Evolutionary conservation across 2,113 vertebrate genomes (phyloP).

Genomic region (Phaethornis superciliosus): DNA sequence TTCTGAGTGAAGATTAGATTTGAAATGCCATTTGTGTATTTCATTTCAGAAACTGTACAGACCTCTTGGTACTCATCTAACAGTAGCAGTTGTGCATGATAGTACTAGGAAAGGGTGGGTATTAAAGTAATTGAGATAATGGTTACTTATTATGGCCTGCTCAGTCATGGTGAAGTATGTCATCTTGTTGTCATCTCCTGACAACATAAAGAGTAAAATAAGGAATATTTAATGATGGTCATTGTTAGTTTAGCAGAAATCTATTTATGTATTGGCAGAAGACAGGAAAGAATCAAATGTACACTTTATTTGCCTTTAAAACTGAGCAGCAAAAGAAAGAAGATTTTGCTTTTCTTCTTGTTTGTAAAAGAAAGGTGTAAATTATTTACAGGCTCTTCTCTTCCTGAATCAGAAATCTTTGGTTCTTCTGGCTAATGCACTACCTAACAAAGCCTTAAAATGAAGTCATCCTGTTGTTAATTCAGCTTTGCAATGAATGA

Average conservation of each 20-base stretch:
- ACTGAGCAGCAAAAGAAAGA: not conserved
- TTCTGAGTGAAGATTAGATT: not conserved
- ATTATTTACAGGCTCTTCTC: not conserved
- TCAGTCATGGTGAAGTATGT: constrained; percentile 1
- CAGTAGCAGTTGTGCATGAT: not conserved
- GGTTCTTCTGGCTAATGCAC: not conserved
- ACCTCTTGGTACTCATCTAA: not conserved
- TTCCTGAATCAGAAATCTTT: not conserved
- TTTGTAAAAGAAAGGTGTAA: not conserved
- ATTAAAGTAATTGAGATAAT: constrained; percentile 20
- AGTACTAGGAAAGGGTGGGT: not conserved
- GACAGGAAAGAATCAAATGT: not conserved
- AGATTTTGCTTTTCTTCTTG: not conserved
- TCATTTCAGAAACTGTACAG: not conserved
- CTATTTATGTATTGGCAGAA: not conserved
- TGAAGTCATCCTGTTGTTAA: not conserved
- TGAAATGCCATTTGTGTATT: not conserved
- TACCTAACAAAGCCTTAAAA: not conserved
- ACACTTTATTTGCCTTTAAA: not conserved
- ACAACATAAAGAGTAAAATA: not conserved
- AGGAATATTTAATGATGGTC: not conserved
- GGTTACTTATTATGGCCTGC: constrained; percentile 19
- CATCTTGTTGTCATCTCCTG: constrained; percentile 36
- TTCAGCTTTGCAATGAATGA: not conserved
- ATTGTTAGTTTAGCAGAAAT: not conserved